Conservation (phyloP, 2,888 invertebrate species). For the Tillus elongatus region DNA sequence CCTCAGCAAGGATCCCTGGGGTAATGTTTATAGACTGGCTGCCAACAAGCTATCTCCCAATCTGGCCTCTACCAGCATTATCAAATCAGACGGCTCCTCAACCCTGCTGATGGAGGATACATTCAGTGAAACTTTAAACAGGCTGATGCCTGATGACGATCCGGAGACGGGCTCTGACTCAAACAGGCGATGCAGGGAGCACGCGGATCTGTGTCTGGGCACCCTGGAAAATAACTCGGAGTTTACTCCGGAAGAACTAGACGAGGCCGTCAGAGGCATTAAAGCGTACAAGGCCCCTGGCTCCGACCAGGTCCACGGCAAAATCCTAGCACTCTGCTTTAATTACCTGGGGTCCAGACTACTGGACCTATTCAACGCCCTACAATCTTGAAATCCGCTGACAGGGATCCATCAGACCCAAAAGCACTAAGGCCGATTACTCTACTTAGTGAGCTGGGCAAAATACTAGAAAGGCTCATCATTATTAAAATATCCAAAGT, state of each 20-base stretch:
- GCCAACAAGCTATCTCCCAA: too few relatives aligned
- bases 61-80: too few relatives aligned
- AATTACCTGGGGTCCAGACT: neutral
- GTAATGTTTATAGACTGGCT: too few relatives aligned
- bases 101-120: too few relatives aligned
- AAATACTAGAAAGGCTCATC: constrained; percentile 13
- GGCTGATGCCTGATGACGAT: too few relatives aligned
- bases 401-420: neutral
- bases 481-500: neutral
- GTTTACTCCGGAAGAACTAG: neutral
- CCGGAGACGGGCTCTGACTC: too few relatives aligned
- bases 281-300: neutral
- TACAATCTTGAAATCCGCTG: neutral
- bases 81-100: too few relatives aligned
- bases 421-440: constrained; percentile 9
- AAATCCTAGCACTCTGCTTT: neutral
- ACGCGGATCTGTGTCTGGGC: too few relatives aligned
- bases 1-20: too few relatives aligned
- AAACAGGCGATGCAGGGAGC: too few relatives aligned
- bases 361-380: neutral
- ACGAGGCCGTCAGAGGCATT: neutral
- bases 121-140: too few relatives aligned
- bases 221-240: too few relatives aligned
- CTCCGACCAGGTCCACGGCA: neutral
- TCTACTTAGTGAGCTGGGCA: constrained; percentile 8